These are phyloP conservation scores for Cettia cetti DNA, from an alignment of 2,113 vertebrate genomes.

Conservation along the genomic window DNA sequence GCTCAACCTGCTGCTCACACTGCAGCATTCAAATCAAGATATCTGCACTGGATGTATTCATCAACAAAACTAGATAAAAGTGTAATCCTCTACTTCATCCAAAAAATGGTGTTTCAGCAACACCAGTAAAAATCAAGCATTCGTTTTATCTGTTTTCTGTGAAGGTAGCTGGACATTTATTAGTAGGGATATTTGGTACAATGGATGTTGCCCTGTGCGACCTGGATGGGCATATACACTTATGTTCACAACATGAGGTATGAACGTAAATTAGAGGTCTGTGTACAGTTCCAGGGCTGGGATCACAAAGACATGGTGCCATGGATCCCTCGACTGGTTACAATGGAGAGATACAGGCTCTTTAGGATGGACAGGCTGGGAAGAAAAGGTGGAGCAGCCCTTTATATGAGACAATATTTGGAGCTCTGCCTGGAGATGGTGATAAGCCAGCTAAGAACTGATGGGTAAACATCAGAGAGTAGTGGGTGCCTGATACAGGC, in stretches of 20 bases:
- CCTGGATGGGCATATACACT: rapidly evolving
- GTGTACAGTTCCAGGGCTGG: not conserved
- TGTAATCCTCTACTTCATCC: not conserved
- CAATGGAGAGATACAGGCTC: not conserved
- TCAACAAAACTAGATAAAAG: not conserved
- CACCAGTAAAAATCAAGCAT: not conserved
- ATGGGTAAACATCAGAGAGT: not conserved
- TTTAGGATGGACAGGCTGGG: not conserved
- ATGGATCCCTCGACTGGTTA: not conserved
- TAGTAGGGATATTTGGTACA: not conserved
- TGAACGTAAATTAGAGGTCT: not conserved
- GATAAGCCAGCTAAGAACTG: not conserved
- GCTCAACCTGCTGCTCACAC: not conserved
- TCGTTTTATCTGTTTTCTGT: not conserved
- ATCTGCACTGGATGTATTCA: too few species aligned
- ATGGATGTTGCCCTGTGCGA: not conserved
- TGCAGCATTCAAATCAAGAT: not conserved
- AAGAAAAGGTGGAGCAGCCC: not conserved
- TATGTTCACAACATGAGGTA: not conserved
- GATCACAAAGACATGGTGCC: not conserved
- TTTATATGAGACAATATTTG: not conserved
- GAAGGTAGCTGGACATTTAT: not conserved
- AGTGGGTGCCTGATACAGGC: not conserved
- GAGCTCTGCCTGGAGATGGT: not conserved
- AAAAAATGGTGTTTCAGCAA: not conserved